Base-by-base conservation (phyloP, 2,888 invertebrate genomes). In the Galeopsomyia nigrocyanea region DNA sequence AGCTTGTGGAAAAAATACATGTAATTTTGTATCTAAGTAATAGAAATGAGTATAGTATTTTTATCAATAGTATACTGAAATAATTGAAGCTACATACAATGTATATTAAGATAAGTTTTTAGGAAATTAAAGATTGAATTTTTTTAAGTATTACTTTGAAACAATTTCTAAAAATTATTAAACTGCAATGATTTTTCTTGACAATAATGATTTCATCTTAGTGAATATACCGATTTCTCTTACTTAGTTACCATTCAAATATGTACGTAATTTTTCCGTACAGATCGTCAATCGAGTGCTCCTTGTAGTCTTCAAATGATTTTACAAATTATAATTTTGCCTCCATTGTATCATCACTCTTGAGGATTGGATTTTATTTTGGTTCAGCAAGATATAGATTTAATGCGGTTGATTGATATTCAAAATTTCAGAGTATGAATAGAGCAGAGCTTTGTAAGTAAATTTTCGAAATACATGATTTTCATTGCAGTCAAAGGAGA, bases 281-380 rank as follows among this genome's bases (percentile, higher is more conserved):
- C 61, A 14, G 7, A 46, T 60, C 47, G 46, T 17, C 22, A 66
- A 60, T 57, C 21, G 55, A 73, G 47, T 76, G 75, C 71, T 73
- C 22, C 60, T 56, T 31, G 56, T 50, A 73, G 56, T 62, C 65
- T 65, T 73, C 31, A 16, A 60, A 46, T 61, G 14, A 63, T 68
- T 68, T 73, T 63, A 67, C 22, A 47, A n/a, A 62, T 60, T 53
- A 16, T n/a, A 21, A 65, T 16, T 21, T 50, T 60, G 66, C 22
- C 61, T 68, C 39, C 17, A 19, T 58, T 49, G 2, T 60, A 22
- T 19, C 60, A 50, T 39, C 21, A 60, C 26, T 19, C 21, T 22
- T 16, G 61, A 73, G 46, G 68, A 22, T 68, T 46, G 13, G 58
- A 65, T 68, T 73, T 73, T 68, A 68, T 56, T 64, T 65, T 46